Conservation (phyloP, 2,888 invertebrate species). For the Nomada flava region DNA sequence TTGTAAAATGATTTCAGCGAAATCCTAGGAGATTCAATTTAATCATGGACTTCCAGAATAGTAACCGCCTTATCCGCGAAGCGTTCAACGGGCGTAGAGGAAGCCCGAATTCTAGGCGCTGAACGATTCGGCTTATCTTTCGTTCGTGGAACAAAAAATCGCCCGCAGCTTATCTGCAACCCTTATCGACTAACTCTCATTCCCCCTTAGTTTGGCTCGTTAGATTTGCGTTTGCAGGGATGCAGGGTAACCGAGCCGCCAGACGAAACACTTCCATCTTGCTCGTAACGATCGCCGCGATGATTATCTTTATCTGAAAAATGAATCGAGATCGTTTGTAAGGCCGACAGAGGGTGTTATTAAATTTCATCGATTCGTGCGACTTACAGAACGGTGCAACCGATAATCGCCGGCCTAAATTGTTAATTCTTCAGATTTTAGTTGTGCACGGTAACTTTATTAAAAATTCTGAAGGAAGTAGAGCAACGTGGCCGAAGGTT, state of each 20-base stretch:
- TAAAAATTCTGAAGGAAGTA: background rate
- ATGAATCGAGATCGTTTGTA: conserved; percentile 65
- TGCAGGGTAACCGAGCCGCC: conserved; percentile 44
- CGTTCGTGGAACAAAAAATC: conserved; percentile 27
- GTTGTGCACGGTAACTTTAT: too few relatives aligned
- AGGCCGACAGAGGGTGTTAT: conserved; percentile 62
- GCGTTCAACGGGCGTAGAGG: background rate
- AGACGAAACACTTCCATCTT: conserved; percentile 48
- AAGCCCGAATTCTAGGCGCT: background rate
- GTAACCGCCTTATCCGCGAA: background rate
- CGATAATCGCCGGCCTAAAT: too few relatives aligned
- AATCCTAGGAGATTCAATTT: too few relatives aligned
- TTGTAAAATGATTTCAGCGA: too few relatives aligned
- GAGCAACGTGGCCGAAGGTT: background rate
- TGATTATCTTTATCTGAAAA: conserved; percentile 68
- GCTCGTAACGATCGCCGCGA: conserved; percentile 54
- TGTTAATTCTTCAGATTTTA: background rate
- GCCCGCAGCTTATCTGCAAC: conserved; percentile 48
- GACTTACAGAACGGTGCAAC: background rate
- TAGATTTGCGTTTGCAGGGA: conserved; percentile 56
- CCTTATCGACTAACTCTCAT: conserved; percentile 28
- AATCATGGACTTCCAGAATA: background rate
- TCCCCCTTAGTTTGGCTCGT: conserved; percentile 25
- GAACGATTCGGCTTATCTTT: conserved; percentile 45
- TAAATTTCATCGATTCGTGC: conserved; percentile 60